Base-by-base conservation (phyloP, 2,113 vertebrate species). In the Chloroceryle aenea region DNA sequence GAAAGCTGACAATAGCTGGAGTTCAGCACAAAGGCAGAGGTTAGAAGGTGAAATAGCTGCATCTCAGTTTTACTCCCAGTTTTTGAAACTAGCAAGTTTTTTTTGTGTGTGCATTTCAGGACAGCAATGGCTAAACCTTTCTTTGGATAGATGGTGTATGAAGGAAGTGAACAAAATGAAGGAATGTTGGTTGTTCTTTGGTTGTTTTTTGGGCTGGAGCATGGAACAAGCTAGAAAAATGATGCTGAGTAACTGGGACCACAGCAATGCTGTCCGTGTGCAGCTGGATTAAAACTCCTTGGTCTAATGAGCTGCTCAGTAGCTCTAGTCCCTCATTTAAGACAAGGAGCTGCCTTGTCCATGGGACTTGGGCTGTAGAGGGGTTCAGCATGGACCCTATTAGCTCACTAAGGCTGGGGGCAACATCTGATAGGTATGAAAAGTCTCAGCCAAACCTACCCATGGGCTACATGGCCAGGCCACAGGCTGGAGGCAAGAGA, bases 41-140 rank as follows among this genome's bases (percentile, higher is more conserved):
- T 93, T 45, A 68, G 40, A 14, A 89, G 83, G 93, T 87, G 88
- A 94, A 82, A 82, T 30, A 72, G 43, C 68, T 62, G 87, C 50
- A 4, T 36, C 64, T 75, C 30, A 0, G 12, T 32, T 75, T 86
- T 64, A 36, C 40, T 75, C 85, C n/a, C 16, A 2, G 0, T 63
- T 80, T 86, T 56, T 87, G 53, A 85, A 95, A n/a, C 8, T 63
- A 29, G 75, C 23, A 16, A 77, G 29, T 1, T 68, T 68, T 62
- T 73, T 58, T n/a, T n/a, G n/a, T 42, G 19, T 48, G 69, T 1
- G 1, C 5, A 72, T 58, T 68, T 64, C 43, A 53, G 61, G 61
- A 30, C 7, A 18, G 69, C 22, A 26, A 20, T 71, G 30, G 23
- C 18, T 56, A 59, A 78, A 18, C 9, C 11, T 71, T 53, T 47